Evolutionary conservation across 1,140 invertebrate genomes (phyloP).

Genomic region (Psix sp.): DNA sequence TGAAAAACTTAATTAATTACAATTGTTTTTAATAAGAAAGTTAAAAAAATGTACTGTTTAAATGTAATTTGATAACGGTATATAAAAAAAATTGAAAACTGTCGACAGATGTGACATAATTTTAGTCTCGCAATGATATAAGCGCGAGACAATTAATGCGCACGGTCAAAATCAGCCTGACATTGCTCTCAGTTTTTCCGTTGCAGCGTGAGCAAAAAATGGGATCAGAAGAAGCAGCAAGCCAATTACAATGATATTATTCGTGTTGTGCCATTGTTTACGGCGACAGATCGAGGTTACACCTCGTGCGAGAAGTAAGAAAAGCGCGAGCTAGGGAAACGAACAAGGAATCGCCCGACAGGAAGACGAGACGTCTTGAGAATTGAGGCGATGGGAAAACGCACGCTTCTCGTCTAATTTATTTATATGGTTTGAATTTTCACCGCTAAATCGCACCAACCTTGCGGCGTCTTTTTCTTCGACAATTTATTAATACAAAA

Average conservation of each 20-base stretch:
- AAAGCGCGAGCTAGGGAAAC: constrained; percentile 33
- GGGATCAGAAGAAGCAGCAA: constrained; percentile 51
- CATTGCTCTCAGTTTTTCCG: background rate
- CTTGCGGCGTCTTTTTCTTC: background rate
- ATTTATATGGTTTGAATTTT: constrained; percentile 31
- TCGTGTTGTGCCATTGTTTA: constrained; percentile 53
- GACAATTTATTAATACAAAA: no score
- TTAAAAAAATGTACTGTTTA: no score
- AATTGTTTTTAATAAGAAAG: no score
- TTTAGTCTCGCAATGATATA: no score
- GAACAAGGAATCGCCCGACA: constrained; percentile 33
- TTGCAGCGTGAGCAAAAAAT: constrained; percentile 17
- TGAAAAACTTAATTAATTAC: no score
- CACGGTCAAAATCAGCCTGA: no score
- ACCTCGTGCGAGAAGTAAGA: constrained; percentile 41
- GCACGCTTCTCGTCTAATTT: constrained; percentile 41
- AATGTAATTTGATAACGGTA: no score
- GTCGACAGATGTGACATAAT: no score
- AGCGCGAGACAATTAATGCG: no score
- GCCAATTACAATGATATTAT: constrained; percentile 58
- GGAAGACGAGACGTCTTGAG: constrained; percentile 39
- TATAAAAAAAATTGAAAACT: no score
- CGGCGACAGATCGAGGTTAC: constrained; percentile 56
- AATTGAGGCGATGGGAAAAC: constrained; percentile 47
- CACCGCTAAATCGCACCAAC: no score